These are phyloP conservation scores for Ciconia nigra DNA, from an alignment of 2,797 vertebrate species.

Conservation along the genomic window DNA sequence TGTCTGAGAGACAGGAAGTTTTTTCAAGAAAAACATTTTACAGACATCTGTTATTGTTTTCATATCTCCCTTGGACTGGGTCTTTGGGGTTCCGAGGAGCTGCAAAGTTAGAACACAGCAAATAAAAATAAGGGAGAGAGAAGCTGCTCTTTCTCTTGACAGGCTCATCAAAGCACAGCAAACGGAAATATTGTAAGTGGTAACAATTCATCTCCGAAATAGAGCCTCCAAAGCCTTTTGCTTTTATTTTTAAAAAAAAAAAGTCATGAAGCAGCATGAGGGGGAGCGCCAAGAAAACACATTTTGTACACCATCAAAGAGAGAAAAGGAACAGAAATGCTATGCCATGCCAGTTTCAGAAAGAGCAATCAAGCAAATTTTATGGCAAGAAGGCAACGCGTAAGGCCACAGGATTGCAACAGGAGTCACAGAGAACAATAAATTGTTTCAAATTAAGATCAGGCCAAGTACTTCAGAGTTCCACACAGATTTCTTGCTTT, in stretches of 20 bases:
- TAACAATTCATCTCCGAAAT: slow-evolving; percentile 54
- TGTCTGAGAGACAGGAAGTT: slow-evolving; percentile 14
- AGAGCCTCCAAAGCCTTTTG: slow-evolving; percentile 60
- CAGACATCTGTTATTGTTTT: slow-evolving; percentile 59
- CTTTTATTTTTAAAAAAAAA: slow-evolving; percentile 30
- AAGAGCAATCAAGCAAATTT: slow-evolving; percentile 41
- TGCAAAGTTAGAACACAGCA: slow-evolving; percentile 56
- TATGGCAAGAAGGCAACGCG: background rate
- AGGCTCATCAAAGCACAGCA: slow-evolving; percentile 61
- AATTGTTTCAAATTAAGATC: slow-evolving; percentile 28
- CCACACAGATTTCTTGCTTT: background rate
- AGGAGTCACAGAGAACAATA: slow-evolving; percentile 29
- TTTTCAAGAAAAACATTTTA: slow-evolving; percentile 62
- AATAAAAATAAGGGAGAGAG: slow-evolving; percentile 65
- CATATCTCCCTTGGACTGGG: slow-evolving; percentile 52
- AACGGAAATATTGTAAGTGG: slow-evolving; percentile 65
- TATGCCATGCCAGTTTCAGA: slow-evolving; percentile 45
- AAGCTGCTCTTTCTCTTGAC: slow-evolving; percentile 32
- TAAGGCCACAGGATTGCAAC: slow-evolving; percentile 40
- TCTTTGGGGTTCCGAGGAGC: slow-evolving; percentile 41
- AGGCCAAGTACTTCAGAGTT: background rate
- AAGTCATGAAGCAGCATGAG: slow-evolving; percentile 54
- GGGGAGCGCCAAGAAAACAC: slow-evolving; percentile 65
- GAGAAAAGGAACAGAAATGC: slow-evolving; percentile 62
- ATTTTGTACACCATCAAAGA: slow-evolving; percentile 25